Evolutionary conservation across 2,113 vertebrate genomes (phyloP).

Genomic region (Amphiprion percula): DNA sequence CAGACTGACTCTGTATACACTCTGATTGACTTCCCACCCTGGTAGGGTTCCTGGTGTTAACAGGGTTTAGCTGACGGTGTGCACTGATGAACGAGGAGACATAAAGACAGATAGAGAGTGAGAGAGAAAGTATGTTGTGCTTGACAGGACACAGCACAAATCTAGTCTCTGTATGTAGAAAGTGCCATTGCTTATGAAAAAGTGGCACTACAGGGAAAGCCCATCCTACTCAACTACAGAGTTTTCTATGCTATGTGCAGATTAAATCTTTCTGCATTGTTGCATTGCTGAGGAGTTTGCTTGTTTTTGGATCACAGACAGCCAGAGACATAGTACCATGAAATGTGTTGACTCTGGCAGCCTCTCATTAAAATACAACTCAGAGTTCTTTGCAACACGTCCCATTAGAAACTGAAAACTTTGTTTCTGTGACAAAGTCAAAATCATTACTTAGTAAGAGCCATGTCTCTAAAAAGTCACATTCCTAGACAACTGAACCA

Average conservation of each 20-base stretch:
- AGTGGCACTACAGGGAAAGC: constrained; percentile 9
- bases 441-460: too few relatives aligned
- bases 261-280: constrained; percentile 2
- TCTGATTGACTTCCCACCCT: constrained; percentile 74
- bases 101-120: not conserved
- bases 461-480: too few relatives aligned
- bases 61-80: constrained; percentile 64
- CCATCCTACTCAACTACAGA: constrained; percentile 27
- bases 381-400: too few relatives aligned
- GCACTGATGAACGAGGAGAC: not conserved
- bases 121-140: constrained; percentile 32
- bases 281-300: not conserved
- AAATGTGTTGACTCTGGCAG: too few relatives aligned
- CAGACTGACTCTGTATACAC: constrained; percentile 62
- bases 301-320: not conserved
- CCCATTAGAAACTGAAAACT: too few relatives aligned
- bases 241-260: not conserved
- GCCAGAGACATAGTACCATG: too few relatives aligned
- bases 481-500: too few relatives aligned
- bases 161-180: constrained; percentile 12
- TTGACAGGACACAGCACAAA: not conserved
- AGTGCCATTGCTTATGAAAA: constrained; percentile 36
- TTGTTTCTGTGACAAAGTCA: too few relatives aligned
- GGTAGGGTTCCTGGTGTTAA: constrained; percentile 65
- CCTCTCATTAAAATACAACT: too few relatives aligned